Base-by-base conservation (phyloP, 1,140 invertebrate species). In the Portunus trituberculatus region DNA sequence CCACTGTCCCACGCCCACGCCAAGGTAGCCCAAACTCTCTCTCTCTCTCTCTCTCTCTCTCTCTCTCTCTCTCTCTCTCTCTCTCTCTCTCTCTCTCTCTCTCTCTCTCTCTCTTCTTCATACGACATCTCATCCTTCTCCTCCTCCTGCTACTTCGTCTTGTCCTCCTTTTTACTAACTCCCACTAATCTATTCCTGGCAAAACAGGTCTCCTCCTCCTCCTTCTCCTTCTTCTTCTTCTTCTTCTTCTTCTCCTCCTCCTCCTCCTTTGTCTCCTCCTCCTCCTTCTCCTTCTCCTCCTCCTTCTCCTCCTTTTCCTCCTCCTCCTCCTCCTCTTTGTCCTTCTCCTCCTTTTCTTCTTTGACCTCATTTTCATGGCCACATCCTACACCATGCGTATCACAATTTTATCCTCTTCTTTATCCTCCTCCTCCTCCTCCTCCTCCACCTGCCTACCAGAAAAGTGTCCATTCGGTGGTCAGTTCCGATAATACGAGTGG, bases 41-140 rank as follows among this genome's bases (percentile, higher is more conserved):
- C 86, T 39, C 86, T 91, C 46, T 59, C n/a, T 52, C 46, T 59
- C 46, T 45, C 28, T 12, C n/a, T 29, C 46, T 59, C 46, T 29
- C n/a, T 29, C n/a, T 45, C 12, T 59, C n/a, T 29, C 89, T 59
- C 46, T 59, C n/a, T 29, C 46, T 91, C 89, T 29, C 46, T 52
- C 46, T 59, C 46, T 29, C 46, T 52, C n/a, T 28, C 46, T 45
- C 52, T 32, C 52, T 67, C 52, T 76, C 52, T 20, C 29, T 67
- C 52, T 91, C 90, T 67, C 52, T 67, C 90, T 91, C 90, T 67
- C 46, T 52, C 45, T 91, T 10, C 89, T 45, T 25, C 10, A 3
- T 25, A 8, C 89, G 48, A 0, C 28, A 8, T n/a, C 39, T 91
- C 89, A 39, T n/a, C 46, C 45, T 91, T 46, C 31, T 28, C 10